A percentile compares a stretch with the other conserved stretches of the same genome.
Evolutionary conservation across 2,113 vertebrate genomes (phyloP).

Genomic region (Leptobrachium ailaonicum): DNA sequence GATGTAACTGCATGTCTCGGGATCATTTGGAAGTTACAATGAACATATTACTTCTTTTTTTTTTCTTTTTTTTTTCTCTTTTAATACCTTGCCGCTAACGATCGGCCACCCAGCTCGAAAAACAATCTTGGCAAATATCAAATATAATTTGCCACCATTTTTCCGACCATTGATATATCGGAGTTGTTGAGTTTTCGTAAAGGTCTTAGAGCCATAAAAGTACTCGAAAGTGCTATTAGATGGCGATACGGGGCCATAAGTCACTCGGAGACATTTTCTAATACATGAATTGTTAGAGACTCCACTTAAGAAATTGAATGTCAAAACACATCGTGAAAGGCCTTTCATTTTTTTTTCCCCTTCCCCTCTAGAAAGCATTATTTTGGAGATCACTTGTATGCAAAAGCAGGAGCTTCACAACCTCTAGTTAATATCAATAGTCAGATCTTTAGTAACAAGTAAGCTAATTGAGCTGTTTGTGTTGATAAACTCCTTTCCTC

Average conservation of each 20-base stretch:
- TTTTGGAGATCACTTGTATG: constrained; percentile 48
- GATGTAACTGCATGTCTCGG: constrained; percentile 35
- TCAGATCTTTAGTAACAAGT: constrained; percentile 89
- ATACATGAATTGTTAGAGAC: constrained; percentile 48
- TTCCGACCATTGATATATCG: constrained; percentile 24
- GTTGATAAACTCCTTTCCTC: constrained; percentile 92
- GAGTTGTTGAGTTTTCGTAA: constrained; percentile 18
- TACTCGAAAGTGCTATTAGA: constrained; percentile 30
- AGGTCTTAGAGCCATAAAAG: constrained; percentile 15
- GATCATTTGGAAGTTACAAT: constrained; percentile 26
- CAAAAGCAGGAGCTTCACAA: constrained; percentile 48
- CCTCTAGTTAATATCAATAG: constrained; percentile 75
- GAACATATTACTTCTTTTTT: constrained; percentile 21
- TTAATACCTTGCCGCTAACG: constrained; percentile 26
- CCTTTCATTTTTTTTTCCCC: constrained; percentile 10
- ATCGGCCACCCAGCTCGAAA: constrained; percentile 20
- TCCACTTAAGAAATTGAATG: constrained; percentile 53
- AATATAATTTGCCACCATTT: constrained; percentile 32
- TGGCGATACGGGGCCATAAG: constrained; percentile 18
- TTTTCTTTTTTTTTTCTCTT: neutral
- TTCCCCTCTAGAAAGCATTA: constrained; percentile 44
- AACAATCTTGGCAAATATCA: constrained; percentile 38
- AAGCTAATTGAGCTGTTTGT: constrained; percentile 97
- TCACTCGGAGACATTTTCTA: constrained; percentile 36
- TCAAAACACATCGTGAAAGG: constrained; percentile 46